Percentiles rank a stretch among this genome's conserved stretches.
Conservation (phyloP, 2,797 vertebrate genomes). For the Sebastiscus tertius region DNA sequence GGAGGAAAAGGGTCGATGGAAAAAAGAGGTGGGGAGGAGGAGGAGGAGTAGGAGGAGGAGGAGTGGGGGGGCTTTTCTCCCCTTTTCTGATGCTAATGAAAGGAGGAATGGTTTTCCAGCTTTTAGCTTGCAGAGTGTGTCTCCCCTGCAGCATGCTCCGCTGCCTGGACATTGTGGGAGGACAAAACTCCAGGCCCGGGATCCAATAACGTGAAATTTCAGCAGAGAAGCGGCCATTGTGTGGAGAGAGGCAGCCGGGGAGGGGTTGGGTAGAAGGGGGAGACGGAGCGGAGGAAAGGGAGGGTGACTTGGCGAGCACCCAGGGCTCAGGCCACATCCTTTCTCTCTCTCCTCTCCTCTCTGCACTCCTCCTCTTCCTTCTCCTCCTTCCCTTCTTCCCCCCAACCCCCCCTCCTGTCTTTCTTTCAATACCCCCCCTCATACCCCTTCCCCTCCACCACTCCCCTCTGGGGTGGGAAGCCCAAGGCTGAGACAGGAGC, state of each 20-base stretch:
- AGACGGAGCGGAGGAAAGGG: slow-evolving; percentile 73
- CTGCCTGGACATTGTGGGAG: slow-evolving; percentile 88
- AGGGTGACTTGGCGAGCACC: slow-evolving; percentile 83
- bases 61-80: slow-evolving; percentile 66
- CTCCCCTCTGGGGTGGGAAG: slow-evolving; percentile 73
- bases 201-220: slow-evolving; percentile 90
- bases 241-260: slow-evolving; percentile 76
- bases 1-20: slow-evolving; percentile 67
- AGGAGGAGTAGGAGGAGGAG: background rate
- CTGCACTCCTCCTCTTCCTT: slow-evolving; percentile 52
- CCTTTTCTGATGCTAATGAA: slow-evolving; percentile 87
- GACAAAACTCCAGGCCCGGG: slow-evolving; percentile 86
- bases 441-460: slow-evolving; percentile 31
- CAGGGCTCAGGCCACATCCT: slow-evolving; percentile 85
- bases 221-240: slow-evolving; percentile 88
- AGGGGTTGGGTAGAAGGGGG: slow-evolving; percentile 73
- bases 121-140: slow-evolving; percentile 88
- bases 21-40: slow-evolving; percentile 22
- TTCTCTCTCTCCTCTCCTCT: slow-evolving; percentile 66
- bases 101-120: slow-evolving; percentile 86
- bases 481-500: slow-evolving; percentile 75
- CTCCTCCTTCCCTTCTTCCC: slow-evolving; percentile 40
- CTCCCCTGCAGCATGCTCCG: slow-evolving; percentile 87
- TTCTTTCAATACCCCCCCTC: slow-evolving; percentile 46
- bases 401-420: slow-evolving; percentile 43